A percentile compares a stretch with the other conserved stretches of the same genome.
phyloP scores from a whole-genome alignment of 2,113 vertebrate genomes.

The Ornithorhynchus anatinus region DNA sequence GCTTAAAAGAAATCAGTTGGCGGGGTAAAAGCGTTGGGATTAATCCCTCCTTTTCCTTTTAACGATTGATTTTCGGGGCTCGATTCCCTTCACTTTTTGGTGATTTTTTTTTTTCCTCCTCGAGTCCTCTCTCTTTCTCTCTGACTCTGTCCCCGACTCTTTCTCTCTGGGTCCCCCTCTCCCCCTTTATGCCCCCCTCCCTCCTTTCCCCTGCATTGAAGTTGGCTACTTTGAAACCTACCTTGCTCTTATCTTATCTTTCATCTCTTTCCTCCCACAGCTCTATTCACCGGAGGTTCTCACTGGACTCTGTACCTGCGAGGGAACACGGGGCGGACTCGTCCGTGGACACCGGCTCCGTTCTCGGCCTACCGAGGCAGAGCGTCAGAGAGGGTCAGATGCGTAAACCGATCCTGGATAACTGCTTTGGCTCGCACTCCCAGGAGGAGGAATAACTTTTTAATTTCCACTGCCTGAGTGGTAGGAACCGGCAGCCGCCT shows the following conservation, averaged over 20 bases:
- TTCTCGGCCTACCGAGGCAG: too few relatives aligned
- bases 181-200: slow-evolving; percentile 18
- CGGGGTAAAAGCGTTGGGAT: neutral
- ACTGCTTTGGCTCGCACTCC: too few relatives aligned
- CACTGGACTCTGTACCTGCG: slow-evolving; percentile 13
- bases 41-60: neutral
- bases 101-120: neutral
- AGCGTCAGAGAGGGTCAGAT: too few relatives aligned
- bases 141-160: neutral
- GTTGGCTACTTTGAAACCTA: slow-evolving; percentile 34
- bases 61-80: too few relatives aligned
- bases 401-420: too few relatives aligned
- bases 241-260: slow-evolving; percentile 40
- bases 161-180: neutral
- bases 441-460: too few relatives aligned
- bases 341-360: neutral
- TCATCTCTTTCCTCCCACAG: slow-evolving; percentile 20
- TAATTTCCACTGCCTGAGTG: too few relatives aligned
- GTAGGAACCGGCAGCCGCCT: too few relatives aligned
- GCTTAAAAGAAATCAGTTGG: neutral
- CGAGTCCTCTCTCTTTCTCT: neutral
- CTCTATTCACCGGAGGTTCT: slow-evolving; percentile 32
- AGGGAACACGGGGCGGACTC: neutral
- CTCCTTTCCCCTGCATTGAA: slow-evolving; percentile 19
- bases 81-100: neutral